Base-by-base conservation (phyloP, 2,113 vertebrate species). In the Platichthys flesus region DNA sequence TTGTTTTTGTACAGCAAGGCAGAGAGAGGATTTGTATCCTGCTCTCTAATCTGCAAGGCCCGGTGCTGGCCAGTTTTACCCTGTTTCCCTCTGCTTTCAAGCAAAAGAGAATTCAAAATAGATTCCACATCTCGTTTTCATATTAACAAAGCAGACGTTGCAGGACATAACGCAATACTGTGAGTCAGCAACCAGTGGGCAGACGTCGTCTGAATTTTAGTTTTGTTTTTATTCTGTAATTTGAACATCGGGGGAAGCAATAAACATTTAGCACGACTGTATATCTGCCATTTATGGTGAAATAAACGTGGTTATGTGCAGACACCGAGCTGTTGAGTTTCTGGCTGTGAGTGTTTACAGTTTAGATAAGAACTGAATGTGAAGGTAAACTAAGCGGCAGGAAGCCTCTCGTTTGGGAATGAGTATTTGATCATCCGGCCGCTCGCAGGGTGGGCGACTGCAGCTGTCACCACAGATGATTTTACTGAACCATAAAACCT, bases 371-470 rank as follows among this genome's bases (percentile, higher is more conserved):
- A 76, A 28, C 10, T 24, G 55, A 68, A n/a, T 2, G 16, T 66
- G 51, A 83, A 83, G 3, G 61, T 73, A 86, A 86, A 83, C 69
- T 63, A 20, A 21, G 16, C 47, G 45, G 28, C 51, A 63, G 40
- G 21, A 59, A 20, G 6, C 26, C n/a, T 26, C 42, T 37, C 49
- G 18, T 66, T 20, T 47, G 8, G 9, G 28, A 45, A 47, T 58
- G 8, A 66, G 56, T 61, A 42, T 66, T 75, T 49, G 15, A 71
- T 64, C 12, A 24, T 69, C 20, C 7, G 21, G 57, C 3, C 2
- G 0, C 47, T 55, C 0, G 0, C 15, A 28, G 18, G 45, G 45
- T 42, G n/a, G 13, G 8, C 14, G 15, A 23, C 2, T 3, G 54
- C 28, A 16, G 35, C 54, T 60, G 20, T 31, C 49, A 58, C 18